Conservation (phyloP, 2,797 vertebrate species). For the Anomalospiza imberbis region DNA sequence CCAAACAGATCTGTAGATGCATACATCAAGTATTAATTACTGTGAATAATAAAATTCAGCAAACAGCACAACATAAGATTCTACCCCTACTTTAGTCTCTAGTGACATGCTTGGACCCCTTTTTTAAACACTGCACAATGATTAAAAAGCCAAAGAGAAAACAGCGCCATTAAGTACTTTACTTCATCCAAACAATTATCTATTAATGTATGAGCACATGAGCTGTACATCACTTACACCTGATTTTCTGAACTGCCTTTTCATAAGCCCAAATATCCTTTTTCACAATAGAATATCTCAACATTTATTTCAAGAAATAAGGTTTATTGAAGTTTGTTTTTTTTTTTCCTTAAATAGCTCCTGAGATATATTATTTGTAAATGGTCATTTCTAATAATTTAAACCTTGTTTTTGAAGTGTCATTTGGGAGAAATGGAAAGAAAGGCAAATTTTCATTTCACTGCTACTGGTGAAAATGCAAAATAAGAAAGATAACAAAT, state of each 20-base stretch:
- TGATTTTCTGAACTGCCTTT: neutral
- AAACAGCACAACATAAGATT: neutral
- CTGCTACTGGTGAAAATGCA: neutral
- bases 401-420: neutral
- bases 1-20: neutral
- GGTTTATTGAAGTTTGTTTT: neutral
- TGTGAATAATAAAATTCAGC: neutral
- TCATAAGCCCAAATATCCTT: neutral
- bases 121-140: neutral
- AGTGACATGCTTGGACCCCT: neutral
- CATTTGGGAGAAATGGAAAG: neutral
- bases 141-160: neutral
- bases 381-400: neutral
- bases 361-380: neutral
- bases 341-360: neutral
- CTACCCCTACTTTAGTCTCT: neutral
- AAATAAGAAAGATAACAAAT: neutral
- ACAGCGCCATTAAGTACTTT: neutral
- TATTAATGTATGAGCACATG: neutral
- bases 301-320: neutral
- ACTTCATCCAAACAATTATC: neutral
- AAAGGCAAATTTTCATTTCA: neutral
- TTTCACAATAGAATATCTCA: neutral
- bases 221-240: neutral
- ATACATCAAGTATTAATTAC: neutral